Evolutionary conservation across 2,888 invertebrate genomes (phyloP).

Genomic region (Drosophila nigricruria): DNA sequence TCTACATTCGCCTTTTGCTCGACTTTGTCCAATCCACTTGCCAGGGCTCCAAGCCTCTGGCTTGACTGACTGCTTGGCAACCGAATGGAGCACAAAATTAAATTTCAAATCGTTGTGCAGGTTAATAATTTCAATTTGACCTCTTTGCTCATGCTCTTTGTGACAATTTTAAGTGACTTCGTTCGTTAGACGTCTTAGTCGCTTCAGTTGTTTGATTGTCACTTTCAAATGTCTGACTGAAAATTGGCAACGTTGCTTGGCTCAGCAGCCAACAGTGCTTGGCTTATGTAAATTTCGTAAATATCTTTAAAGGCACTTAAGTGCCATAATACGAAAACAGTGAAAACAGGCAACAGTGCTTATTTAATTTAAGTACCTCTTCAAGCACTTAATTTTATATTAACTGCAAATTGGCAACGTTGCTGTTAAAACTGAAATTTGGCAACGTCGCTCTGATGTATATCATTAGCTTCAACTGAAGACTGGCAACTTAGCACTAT

Average conservation of each 20-base stretch:
- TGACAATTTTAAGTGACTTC: slow-evolving; percentile 32
- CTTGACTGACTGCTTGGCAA: slow-evolving; percentile 9
- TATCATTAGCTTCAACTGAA: background rate
- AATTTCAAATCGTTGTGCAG: slow-evolving; percentile 72
- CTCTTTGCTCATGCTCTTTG: slow-evolving; percentile 52
- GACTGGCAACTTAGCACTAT: background rate
- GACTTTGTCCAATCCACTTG: slow-evolving; percentile 52
- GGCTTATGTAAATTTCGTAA: background rate
- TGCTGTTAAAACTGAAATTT: background rate
- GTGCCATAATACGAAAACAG: background rate
- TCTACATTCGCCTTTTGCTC: slow-evolving; percentile 47
- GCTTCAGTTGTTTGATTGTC: slow-evolving; percentile 4
- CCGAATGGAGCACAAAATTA: slow-evolving; percentile 52
- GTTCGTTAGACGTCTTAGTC: slow-evolving; percentile 1
- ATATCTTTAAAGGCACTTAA: background rate
- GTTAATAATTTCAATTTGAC: slow-evolving; percentile 78
- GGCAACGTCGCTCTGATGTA: background rate
- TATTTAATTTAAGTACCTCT: background rate
- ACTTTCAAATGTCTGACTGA: slow-evolving; percentile 5
- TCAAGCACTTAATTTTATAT: background rate
- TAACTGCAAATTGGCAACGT: slow-evolving; percentile 1
- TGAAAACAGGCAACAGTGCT: slow-evolving; percentile 1
- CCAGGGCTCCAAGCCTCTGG: background rate
- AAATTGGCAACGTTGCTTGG: slow-evolving; percentile 6
- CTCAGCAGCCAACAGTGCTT: background rate